Evolutionary conservation across 2,113 vertebrate species (phyloP).

Genomic region (Petromus typicus): DNA sequence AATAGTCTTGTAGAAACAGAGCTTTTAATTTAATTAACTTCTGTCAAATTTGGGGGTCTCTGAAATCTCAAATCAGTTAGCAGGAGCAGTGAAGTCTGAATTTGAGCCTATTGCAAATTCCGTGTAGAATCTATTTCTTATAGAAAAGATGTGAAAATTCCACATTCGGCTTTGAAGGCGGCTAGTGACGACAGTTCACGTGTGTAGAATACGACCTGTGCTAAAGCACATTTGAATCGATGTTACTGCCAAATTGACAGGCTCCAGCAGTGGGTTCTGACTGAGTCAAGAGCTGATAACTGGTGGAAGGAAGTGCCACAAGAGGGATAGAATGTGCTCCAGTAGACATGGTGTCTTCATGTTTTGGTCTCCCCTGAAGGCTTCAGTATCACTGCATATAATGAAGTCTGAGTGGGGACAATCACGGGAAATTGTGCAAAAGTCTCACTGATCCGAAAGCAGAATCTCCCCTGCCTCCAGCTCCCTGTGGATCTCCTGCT

Average conservation of each 20-base stretch:
- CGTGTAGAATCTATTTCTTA: neutral
- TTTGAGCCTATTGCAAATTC: neutral
- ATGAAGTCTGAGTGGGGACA: neutral
- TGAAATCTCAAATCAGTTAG: neutral
- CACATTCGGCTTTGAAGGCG: slow-evolving; percentile 8
- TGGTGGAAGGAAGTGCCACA: neutral
- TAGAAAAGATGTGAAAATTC: neutral
- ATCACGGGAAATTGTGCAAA: neutral
- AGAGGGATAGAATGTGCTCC: neutral
- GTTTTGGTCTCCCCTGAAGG: neutral
- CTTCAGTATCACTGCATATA: neutral
- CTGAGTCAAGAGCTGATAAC: neutral
- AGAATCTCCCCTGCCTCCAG: neutral
- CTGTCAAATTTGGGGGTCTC: neutral
- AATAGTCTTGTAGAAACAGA: neutral
- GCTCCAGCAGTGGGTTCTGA: neutral
- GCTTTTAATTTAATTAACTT: slow-evolving; percentile 33
- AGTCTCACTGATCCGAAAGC: neutral
- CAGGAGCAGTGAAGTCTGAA: neutral
- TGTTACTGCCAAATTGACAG: neutral
- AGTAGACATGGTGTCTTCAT: neutral
- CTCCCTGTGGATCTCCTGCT: neutral
- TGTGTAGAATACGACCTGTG: neutral
- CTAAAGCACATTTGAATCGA: neutral
- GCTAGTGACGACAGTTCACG: neutral